phyloP scores from a whole-genome alignment of 2,113 vertebrate genomes.

The Clarias gariepinus region DNA sequence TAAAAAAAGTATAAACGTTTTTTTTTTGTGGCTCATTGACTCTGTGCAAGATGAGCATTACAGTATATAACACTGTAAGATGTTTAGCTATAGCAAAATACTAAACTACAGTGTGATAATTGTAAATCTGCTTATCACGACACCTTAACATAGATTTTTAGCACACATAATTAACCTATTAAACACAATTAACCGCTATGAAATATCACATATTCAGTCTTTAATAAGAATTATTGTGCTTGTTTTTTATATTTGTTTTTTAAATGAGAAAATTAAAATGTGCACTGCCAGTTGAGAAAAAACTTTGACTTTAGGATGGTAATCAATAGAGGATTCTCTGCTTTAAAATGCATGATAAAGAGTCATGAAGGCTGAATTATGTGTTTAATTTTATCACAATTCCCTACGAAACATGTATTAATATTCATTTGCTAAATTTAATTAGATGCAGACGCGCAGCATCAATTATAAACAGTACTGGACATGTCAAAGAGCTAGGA shows the following conservation, averaged over 20 bases:
- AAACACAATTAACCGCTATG: not conserved
- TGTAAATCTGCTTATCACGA: not conserved
- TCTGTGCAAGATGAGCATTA: not conserved
- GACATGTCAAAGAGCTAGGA: not conserved
- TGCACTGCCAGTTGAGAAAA: not conserved
- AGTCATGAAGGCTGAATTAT: slow-evolving; percentile 1
- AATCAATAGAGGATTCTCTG: not conserved
- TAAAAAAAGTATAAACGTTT: not conserved
- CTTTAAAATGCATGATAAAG: not conserved
- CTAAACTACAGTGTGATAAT: not conserved
- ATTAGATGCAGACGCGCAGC: not conserved
- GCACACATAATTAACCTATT: not conserved
- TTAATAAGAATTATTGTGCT: not conserved
- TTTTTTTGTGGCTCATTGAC: not conserved
- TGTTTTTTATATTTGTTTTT: not conserved
- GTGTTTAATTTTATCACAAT: not conserved
- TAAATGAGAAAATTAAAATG: not conserved
- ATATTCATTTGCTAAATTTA: slow-evolving; percentile 16
- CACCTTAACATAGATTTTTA: not conserved
- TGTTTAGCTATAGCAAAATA: not conserved
- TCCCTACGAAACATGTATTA: slow-evolving; percentile 13
- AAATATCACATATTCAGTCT: not conserved
- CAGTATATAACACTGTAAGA: not conserved
- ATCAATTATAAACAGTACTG: slow-evolving; percentile 30
- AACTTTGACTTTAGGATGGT: not conserved